Evolutionary conservation across 2,797 vertebrate genomes (phyloP).

Genomic region (Oryzias sinensis): DNA sequence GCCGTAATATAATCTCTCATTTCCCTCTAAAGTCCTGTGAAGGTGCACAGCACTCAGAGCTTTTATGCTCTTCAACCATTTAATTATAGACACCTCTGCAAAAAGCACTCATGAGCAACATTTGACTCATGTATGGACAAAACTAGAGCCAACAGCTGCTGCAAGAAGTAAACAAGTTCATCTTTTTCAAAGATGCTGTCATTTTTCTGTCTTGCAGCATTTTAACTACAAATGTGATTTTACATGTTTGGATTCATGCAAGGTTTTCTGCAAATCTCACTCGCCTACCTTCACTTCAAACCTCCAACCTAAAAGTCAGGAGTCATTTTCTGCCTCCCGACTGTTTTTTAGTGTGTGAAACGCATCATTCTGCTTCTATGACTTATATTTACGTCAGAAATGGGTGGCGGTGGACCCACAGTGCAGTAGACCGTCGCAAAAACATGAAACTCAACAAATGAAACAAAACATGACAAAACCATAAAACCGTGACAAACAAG

Average conservation of each 20-base stretch:
- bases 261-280: too few relatives aligned
- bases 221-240: neutral
- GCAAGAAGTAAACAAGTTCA: conserved; percentile 11
- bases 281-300: too few relatives aligned
- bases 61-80: conserved; percentile 48
- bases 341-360: too few relatives aligned
- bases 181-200: neutral
- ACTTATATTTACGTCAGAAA: too few relatives aligned
- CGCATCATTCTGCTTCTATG: too few relatives aligned
- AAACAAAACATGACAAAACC: too few relatives aligned
- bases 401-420: too few relatives aligned
- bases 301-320: too few relatives aligned
- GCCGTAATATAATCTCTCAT: conserved; percentile 51
- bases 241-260: neutral
- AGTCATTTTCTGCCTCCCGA: too few relatives aligned
- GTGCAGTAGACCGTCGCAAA: too few relatives aligned
- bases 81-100: conserved; percentile 39
- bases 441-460: too few relatives aligned
- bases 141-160: neutral
- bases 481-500: too few relatives aligned
- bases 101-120: conserved; percentile 17
- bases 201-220: neutral
- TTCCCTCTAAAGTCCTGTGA: conserved; percentile 30
- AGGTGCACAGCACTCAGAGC: conserved; percentile 22
- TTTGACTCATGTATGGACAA: neutral